Evolutionary conservation across 2,888 invertebrate genomes (phyloP).

Genomic region (Oscheius myriophilus): DNA sequence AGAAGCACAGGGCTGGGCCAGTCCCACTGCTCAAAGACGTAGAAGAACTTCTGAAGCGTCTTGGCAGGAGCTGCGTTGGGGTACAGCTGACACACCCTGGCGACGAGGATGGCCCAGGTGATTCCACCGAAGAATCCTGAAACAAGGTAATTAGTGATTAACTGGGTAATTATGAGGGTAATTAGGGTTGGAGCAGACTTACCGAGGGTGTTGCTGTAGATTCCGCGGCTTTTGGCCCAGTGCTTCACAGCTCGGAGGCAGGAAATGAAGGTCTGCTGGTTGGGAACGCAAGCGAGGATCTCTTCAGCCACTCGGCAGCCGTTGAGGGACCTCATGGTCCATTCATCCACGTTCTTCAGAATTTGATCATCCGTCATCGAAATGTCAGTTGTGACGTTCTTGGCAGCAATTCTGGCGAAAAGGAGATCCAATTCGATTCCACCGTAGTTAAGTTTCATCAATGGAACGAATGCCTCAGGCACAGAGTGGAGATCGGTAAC

Average conservation of each 20-base stretch:
- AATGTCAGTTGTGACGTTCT: no score
- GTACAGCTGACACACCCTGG: conserved; percentile 95
- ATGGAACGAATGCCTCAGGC: conserved; percentile 97
- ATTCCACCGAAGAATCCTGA: conserved; percentile 87
- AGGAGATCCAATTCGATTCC: conserved; percentile 96
- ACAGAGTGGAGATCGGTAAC: conserved; percentile 79
- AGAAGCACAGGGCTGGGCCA: conserved; percentile 98
- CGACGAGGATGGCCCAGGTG: conserved; percentile 99
- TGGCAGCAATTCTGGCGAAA: conserved; percentile 92
- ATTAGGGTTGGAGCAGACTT: background rate
- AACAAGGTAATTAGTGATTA: background rate
- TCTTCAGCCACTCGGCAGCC: conserved; percentile 97
- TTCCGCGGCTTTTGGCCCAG: conserved; percentile 74
- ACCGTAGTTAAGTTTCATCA: conserved; percentile 98
- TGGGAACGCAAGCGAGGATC: conserved; percentile 92
- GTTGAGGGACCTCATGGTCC: conserved; percentile 79
- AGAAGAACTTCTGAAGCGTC: conserved; percentile 95
- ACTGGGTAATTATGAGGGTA: no score
- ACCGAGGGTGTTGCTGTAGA: conserved; percentile 94
- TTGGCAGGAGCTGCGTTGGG: conserved; percentile 95
- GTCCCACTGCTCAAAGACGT: conserved; percentile 97
- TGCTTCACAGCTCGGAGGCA: conserved; percentile 93
- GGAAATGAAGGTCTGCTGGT: conserved; percentile 90
- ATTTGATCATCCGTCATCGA: conserved; percentile 81
- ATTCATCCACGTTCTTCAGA: conserved; percentile 93